These are phyloP conservation scores for Sturnira hondurensis DNA, from an alignment of 2,113 vertebrate species.

Conservation along the genomic window DNA sequence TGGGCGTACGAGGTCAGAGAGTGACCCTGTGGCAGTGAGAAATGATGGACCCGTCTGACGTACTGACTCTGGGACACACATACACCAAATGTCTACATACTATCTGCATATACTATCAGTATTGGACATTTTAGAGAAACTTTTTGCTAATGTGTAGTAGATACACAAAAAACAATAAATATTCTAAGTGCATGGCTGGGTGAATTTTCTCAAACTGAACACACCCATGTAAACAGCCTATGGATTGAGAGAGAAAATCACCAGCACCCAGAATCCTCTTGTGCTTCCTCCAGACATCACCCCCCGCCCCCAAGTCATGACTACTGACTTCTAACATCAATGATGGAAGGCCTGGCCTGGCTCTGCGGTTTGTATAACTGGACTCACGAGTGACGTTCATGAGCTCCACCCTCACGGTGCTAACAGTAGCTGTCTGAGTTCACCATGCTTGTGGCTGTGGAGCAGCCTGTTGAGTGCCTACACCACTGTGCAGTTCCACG, in stretches of 20 bases:
- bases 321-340: background rate
- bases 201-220: background rate
- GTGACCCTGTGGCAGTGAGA: background rate
- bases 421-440: rapidly evolving
- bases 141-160: background rate
- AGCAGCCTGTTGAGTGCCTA: background rate
- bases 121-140: background rate
- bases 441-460: no score
- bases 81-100: background rate
- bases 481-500: background rate
- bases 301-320: background rate
- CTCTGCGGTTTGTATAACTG: background rate
- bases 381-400: background rate
- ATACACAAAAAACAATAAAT: background rate
- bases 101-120: background rate
- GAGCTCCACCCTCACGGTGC: background rate
- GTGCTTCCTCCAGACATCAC: background rate
- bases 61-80: background rate
- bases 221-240: background rate
- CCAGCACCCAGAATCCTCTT: background rate
- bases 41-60: background rate
- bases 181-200: background rate
- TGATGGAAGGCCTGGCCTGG: no score
- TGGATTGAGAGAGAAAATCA: background rate
- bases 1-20: background rate